Evolutionary conservation across 2,888 invertebrate species (phyloP).

Genomic region (Apoda limacodes): DNA sequence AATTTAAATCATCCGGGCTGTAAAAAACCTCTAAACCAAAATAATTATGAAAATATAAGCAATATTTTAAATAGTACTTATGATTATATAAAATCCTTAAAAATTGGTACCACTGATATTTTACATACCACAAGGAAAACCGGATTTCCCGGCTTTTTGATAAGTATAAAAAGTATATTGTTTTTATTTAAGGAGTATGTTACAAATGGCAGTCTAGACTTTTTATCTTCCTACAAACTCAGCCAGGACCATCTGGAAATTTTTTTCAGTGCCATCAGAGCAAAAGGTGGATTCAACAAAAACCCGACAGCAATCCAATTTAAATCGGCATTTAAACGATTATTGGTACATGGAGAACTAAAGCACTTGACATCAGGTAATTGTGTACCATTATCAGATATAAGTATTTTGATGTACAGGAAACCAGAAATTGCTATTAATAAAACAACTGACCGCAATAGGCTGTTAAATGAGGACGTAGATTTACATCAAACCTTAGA

Average conservation of each 20-base stretch:
- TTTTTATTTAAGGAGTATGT: constrained; percentile 8
- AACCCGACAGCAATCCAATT: constrained; percentile 17
- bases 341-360: constrained; percentile 12
- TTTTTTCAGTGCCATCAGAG: constrained; percentile 8
- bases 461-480: too few species aligned
- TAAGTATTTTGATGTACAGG: too few species aligned
- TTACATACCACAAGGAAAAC: constrained; percentile 4
- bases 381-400: constrained; percentile 15
- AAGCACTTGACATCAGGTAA: constrained; percentile 7
- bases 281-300: constrained; percentile 10
- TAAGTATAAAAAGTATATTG: constrained; percentile 7
- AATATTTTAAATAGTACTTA: background rate
- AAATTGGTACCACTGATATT: background rate
- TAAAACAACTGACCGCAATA: too few species aligned
- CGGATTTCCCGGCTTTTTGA: constrained; percentile 8
- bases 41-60: too few species aligned
- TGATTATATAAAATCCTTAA: constrained; percentile 1
- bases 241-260: constrained; percentile 8
- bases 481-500: too few species aligned
- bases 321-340: constrained; percentile 16
- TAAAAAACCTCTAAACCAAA: constrained; percentile 4
- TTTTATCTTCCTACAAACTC: constrained; percentile 10
- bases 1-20: constrained; percentile 3
- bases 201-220: constrained; percentile 8
- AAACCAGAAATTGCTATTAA: too few species aligned